phyloP scores from a whole-genome alignment of 2,113 vertebrate genomes.

The Cichladusa arquata region DNA sequence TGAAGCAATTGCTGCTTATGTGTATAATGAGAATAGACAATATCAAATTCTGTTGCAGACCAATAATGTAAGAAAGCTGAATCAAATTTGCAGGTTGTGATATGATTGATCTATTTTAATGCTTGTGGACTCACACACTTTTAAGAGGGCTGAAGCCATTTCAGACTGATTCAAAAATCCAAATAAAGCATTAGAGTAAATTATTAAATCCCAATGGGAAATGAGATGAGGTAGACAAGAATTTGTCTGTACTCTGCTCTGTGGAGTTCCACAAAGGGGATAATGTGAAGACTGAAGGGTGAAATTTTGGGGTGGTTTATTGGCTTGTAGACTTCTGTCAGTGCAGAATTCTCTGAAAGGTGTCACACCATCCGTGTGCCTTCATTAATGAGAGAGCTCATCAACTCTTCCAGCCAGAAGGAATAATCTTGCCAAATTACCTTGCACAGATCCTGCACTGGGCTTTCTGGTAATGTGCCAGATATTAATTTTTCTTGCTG shows the following conservation, averaged over 20 bases:
- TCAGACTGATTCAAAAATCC: neutral
- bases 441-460: neutral
- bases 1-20: neutral
- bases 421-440: neutral
- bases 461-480: neutral
- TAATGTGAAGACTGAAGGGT: neutral
- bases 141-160: neutral
- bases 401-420: neutral
- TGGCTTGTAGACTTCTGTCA: neutral
- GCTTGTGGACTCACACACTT: neutral
- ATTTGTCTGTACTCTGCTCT: neutral
- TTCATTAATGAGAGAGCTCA: neutral
- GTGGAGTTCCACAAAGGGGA: neutral
- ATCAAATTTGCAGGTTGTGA: neutral
- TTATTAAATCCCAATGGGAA: neutral
- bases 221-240: neutral
- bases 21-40: neutral
- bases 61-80: neutral
- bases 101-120: neutral
- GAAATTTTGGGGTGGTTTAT: neutral
- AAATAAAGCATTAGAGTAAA: neutral
- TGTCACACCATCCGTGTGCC: neutral
- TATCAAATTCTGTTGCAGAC: neutral
- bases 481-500: neutral
- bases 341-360: neutral